Evolutionary conservation across 2,888 invertebrate genomes (phyloP).

Genomic region (Sesia apiformis): DNA sequence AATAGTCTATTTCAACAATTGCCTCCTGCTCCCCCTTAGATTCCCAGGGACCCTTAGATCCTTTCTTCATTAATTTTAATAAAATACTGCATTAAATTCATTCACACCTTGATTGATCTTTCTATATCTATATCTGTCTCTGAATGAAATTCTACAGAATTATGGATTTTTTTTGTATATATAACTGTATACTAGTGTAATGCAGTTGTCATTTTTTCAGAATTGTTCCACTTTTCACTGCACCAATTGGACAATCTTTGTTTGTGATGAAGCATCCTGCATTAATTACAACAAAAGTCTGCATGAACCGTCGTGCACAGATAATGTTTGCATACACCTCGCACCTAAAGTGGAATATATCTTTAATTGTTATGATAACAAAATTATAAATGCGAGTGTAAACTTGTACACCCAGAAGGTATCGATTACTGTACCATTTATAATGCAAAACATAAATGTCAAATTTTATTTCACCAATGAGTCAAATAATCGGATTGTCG

Average conservation of each 20-base stretch:
- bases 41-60: no score
- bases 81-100: not conserved
- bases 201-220: constrained; percentile 28
- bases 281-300: constrained; percentile 31
- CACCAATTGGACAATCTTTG: constrained; percentile 43
- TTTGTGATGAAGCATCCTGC: constrained; percentile 37
- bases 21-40: no score
- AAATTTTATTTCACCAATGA: constrained; percentile 41
- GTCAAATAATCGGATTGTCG: constrained; percentile 29
- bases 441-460: constrained; percentile 43
- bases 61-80: not conserved
- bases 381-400: constrained; percentile 43
- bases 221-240: constrained; percentile 51
- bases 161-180: not conserved
- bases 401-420: constrained; percentile 37
- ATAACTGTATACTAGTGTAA: not conserved
- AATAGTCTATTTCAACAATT: no score
- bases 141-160: no score
- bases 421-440: constrained; percentile 21
- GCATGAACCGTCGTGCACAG: constrained; percentile 44
- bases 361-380: constrained; percentile 42
- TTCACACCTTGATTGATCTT: not conserved
- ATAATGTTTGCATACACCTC: constrained; percentile 38
- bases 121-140: no score
- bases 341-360: constrained; percentile 44